Evolutionary conservation across 2,888 invertebrate genomes (phyloP).

Genomic region (Drosophila parthenogenetica): DNA sequence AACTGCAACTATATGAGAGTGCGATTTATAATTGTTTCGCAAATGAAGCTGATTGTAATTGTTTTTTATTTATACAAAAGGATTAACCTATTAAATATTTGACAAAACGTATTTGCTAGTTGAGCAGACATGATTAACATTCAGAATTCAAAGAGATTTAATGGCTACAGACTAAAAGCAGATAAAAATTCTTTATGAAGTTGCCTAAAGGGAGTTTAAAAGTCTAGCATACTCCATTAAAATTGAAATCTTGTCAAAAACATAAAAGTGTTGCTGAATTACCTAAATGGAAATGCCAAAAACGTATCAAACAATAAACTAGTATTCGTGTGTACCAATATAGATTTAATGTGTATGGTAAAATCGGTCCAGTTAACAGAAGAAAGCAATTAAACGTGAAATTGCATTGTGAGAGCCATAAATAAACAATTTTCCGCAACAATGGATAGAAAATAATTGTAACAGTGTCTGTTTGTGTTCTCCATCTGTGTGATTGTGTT

Average conservation of each 20-base stretch:
- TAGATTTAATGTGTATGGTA: neutral
- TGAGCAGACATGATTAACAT: neutral
- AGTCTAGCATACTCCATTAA: neutral
- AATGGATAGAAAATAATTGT: constrained; percentile 45
- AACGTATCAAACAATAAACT: constrained; percentile 26
- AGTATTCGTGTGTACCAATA: constrained; percentile 29
- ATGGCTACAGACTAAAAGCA: too few species aligned
- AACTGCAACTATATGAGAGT: constrained; percentile 2
- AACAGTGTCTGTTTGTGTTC: constrained; percentile 22
- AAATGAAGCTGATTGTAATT: neutral
- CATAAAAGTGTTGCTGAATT: constrained; percentile 14
- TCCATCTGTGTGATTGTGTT: neutral
- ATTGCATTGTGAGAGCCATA: constrained; percentile 60
- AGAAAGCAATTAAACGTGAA: constrained; percentile 65
- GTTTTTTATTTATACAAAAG: neutral
- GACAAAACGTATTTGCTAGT: neutral
- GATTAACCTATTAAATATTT: neutral
- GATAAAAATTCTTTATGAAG: neutral
- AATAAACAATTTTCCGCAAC: constrained; percentile 65
- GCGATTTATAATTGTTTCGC: constrained; percentile 1
- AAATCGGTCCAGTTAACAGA: constrained; percentile 43
- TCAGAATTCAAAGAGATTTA: too few species aligned
- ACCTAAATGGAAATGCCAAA: constrained; percentile 35
- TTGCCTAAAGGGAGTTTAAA: neutral
- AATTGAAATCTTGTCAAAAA: constrained; percentile 6